These are phyloP conservation scores for Schrankia costaestrigalis DNA, from an alignment of 2,888 invertebrate genomes.

Conservation along the genomic window DNA sequence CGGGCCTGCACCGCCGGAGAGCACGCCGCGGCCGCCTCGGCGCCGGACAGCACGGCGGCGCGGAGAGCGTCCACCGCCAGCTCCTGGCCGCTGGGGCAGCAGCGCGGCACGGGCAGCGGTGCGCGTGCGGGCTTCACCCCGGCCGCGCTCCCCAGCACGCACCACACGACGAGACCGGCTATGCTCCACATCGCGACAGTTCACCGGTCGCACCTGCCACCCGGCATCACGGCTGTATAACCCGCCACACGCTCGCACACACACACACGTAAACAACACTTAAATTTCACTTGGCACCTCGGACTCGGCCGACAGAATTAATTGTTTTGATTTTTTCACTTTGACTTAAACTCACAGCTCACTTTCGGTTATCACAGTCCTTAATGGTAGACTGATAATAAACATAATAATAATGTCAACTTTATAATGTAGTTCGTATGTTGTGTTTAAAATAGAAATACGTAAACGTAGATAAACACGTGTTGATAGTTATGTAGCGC, in stretches of 20 bases:
- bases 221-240: slow-evolving; percentile 19
- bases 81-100: slow-evolving; percentile 37
- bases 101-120: slow-evolving; percentile 51
- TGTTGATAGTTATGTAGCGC: slow-evolving; percentile 27
- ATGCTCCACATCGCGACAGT: slow-evolving; percentile 18
- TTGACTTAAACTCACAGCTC: background rate
- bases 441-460: slow-evolving; percentile 6
- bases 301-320: no score
- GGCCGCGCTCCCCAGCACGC: slow-evolving; percentile 37
- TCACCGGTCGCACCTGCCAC: slow-evolving; percentile 37
- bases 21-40: slow-evolving; percentile 44
- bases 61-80: slow-evolving; percentile 42
- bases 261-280: no score
- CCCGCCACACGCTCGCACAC: background rate
- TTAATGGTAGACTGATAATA: background rate
- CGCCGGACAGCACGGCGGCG: slow-evolving; percentile 49
- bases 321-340: no score
- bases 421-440: no score
- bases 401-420: slow-evolving; percentile 3
- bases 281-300: no score
- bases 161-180: slow-evolving; percentile 18
- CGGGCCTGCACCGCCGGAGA: slow-evolving; percentile 62
- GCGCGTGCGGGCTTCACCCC: slow-evolving; percentile 35
- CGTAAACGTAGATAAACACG: slow-evolving; percentile 43
- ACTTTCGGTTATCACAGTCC: background rate